A percentile compares a stretch with the other conserved stretches of the same genome.
These are phyloP conservation scores for Hafferia zeledoni DNA, from an alignment of 2,797 vertebrate species.

Conservation along the genomic window DNA sequence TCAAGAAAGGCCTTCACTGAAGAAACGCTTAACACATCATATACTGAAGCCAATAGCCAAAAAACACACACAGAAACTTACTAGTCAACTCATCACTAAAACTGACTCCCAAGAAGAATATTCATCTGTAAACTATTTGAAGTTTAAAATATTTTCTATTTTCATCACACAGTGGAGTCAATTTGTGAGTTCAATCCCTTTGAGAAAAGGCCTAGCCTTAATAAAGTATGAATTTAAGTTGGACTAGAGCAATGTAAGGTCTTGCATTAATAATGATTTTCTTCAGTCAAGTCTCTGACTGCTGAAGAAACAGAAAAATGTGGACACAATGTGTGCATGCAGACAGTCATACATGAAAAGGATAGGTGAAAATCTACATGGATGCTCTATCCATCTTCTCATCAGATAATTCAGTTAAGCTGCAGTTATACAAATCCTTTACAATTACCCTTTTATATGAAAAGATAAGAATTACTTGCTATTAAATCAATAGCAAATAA, in stretches of 20 bases:
- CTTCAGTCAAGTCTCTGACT: conserved; percentile 15
- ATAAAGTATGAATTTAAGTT: neutral
- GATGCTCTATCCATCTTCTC: neutral
- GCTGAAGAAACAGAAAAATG: conserved; percentile 24
- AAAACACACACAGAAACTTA: neutral
- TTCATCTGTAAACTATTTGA: neutral
- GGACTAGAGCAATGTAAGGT: neutral
- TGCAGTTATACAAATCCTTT: conserved; percentile 24
- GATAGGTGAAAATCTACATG: neutral
- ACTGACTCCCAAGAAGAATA: neutral
- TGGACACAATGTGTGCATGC: rapidly evolving
- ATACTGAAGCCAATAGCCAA: conserved; percentile 4
- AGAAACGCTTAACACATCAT: neutral
- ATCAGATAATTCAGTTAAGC: conserved; percentile 45
- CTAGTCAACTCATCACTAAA: neutral
- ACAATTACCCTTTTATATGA: neutral
- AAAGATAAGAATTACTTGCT: conserved; percentile 3
- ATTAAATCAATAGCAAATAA: conserved; percentile 57
- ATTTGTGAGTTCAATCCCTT: neutral
- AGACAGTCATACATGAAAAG: neutral
- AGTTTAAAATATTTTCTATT: conserved; percentile 13
- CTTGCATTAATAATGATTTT: neutral
- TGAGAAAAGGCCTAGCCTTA: neutral
- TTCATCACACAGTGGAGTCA: neutral
- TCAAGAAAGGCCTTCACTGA: conserved; percentile 45